Evolutionary conservation across 2,888 invertebrate genomes (phyloP), one percentile per base, ranked within the genome.

Genomic region (Galeruca laticollis): DNA sequence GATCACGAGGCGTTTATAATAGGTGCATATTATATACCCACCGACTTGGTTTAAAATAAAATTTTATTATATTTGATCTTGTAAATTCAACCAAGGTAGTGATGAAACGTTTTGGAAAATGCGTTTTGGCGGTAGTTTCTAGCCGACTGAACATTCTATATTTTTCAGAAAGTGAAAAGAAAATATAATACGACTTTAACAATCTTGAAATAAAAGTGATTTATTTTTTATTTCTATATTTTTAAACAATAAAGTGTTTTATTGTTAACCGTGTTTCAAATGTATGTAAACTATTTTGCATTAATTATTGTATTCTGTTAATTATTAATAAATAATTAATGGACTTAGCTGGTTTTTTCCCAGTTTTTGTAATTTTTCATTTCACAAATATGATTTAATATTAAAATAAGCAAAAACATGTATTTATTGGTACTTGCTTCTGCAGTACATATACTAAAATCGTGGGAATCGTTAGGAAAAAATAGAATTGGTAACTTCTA

Each of bases 61-160:
- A 62, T 11, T 62, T 62, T 62, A 62, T 52, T 51, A 62, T 62
- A 62, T 62, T 62, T 62, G 52, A 18, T 21, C 13, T 47, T 8
- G 18, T 47, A 4, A 9, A 43, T n/a, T n/a, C 13, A 43, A 43
- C 10, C 10, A 37, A 0, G 4, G 13, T n/a, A n/a, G n/a, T n/a
- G n/a, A n/a, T n/a, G n/a, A n/a, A n/a, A n/a, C n/a, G n/a, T n/a
- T n/a, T n/a, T n/a, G n/a, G n/a, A n/a, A n/a, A n/a, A n/a, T n/a
- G n/a, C n/a, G n/a, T 37, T 37, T 37, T 37, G 37, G 11, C 11
- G 37, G 37, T 37, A 37, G 11, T 37, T 37, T 37, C 37, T 37
- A 37, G 11, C 11, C 11, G 37, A 37, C 6, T 11, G 37, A 37
- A 9, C 37, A 37, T 37, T 37, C 37, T n/a, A 37, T 37, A 37